Percentiles rank a stretch among this genome's conserved stretches.
Conservation (phyloP, 2,888 invertebrate species). For the Meiosimyza platycephala region DNA sequence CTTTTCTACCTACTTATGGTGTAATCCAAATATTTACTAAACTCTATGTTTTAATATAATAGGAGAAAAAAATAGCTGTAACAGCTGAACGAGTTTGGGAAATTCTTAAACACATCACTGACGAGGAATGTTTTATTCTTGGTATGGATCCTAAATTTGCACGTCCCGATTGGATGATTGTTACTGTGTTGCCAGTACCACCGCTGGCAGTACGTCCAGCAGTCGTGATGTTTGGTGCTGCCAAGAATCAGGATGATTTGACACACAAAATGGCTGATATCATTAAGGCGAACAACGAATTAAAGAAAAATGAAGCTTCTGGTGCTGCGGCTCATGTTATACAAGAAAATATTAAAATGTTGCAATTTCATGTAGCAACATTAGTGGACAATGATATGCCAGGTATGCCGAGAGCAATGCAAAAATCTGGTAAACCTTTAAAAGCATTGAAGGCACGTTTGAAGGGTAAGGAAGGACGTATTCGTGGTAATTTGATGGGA, state of each 20-base stretch:
- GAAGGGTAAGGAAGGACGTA: slow-evolving; percentile 99
- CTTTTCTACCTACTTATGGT: not conserved
- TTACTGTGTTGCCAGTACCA: slow-evolving; percentile 96
- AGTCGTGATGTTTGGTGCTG: slow-evolving; percentile 97
- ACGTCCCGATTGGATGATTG: slow-evolving; percentile 99
- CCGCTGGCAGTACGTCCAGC: slow-evolving; percentile 96
- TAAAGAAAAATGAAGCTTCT: slow-evolving; percentile 93
- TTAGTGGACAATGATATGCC: slow-evolving; percentile 99
- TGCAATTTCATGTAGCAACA: slow-evolving; percentile 99
- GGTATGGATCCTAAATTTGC: slow-evolving; percentile 98
- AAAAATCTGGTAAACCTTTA: slow-evolving; percentile 98
- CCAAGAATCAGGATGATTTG: slow-evolving; percentile 98
- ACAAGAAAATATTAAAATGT: slow-evolving; percentile 94
- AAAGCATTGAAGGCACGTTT: slow-evolving; percentile 96
- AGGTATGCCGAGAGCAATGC: slow-evolving; percentile 96
- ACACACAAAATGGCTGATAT: slow-evolving; percentile 99
- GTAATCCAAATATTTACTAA: not conserved
- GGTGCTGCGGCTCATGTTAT: slow-evolving; percentile 98
- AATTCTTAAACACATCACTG: slow-evolving; percentile 93
- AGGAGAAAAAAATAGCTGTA: slow-evolving; percentile 90
- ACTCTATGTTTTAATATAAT: not conserved
- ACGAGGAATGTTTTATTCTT: slow-evolving; percentile 95
- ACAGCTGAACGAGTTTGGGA: slow-evolving; percentile 98
- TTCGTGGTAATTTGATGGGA: slow-evolving; percentile 99
- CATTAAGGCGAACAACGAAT: slow-evolving; percentile 96